Evolutionary conservation across 2,797 vertebrate species (phyloP).

Genomic region (Alca torda): DNA sequence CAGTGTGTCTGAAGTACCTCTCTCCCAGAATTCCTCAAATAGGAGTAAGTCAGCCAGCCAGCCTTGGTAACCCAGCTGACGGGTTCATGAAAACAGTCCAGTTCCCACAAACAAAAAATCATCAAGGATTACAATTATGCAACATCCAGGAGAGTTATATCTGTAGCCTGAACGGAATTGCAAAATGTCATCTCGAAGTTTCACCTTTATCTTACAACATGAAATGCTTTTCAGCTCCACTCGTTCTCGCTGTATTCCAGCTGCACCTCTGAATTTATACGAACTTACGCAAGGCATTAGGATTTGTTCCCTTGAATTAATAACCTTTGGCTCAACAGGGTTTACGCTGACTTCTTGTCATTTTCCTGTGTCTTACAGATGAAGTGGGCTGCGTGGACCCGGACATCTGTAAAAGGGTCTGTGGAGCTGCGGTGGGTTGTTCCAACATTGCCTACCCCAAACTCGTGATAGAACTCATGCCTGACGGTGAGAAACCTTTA

Average conservation of each 20-base stretch:
- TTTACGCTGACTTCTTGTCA: not conserved
- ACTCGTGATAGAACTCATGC: conserved; percentile 86
- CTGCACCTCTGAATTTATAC: not conserved
- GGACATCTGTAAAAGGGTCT: conserved; percentile 80
- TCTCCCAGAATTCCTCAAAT: not conserved
- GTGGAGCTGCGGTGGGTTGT: conserved; percentile 88
- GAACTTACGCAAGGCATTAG: not conserved
- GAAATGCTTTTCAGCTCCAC: not conserved
- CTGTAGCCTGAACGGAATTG: not conserved
- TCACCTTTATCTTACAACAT: not conserved
- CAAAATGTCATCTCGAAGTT: not conserved
- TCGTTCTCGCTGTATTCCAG: not conserved
- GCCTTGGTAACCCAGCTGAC: not conserved
- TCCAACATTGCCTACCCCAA: conserved; percentile 97
- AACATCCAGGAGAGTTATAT: not conserved
- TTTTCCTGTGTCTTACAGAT: conserved; percentile 76
- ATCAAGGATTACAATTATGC: not conserved
- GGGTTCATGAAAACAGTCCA: not conserved
- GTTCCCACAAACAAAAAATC: not conserved
- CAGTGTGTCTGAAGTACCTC: not conserved
- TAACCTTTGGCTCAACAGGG: not conserved
- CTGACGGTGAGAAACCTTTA: conserved; percentile 76
- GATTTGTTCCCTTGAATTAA: not conserved
- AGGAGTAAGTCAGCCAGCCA: not conserved
- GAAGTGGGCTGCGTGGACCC: conserved; percentile 93